Evolutionary conservation across 2,888 invertebrate genomes (phyloP).

Genomic region (Noctua fimbriata): DNA sequence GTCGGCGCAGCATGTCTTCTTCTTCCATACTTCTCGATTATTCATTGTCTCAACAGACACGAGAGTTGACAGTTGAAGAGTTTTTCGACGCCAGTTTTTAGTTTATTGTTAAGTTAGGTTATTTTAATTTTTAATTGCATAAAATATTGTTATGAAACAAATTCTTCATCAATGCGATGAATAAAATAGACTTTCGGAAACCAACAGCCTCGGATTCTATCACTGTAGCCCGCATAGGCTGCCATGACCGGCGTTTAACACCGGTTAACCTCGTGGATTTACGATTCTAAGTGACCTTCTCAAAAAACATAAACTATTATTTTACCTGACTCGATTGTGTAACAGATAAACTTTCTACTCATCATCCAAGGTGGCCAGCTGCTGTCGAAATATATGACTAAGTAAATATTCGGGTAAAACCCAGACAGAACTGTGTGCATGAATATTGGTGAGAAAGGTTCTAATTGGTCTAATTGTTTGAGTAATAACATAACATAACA

Average conservation of each 20-base stretch:
- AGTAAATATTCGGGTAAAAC: slow-evolving; percentile 11
- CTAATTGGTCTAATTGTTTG: slow-evolving; percentile 20
- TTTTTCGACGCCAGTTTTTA: too few relatives aligned
- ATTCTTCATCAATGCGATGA: too few relatives aligned
- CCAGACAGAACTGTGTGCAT: background rate
- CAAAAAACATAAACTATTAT: slow-evolving; percentile 19
- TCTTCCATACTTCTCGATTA: too few relatives aligned
- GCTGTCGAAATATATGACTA: slow-evolving; percentile 33
- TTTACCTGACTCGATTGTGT: slow-evolving; percentile 25
- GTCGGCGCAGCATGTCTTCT: too few relatives aligned
- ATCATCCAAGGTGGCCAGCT: slow-evolving; percentile 14
- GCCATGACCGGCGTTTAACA: slow-evolving; percentile 13
- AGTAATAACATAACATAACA: background rate
- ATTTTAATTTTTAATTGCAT: too few relatives aligned
- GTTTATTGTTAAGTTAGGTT: too few relatives aligned
- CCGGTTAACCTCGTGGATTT: slow-evolving; percentile 16
- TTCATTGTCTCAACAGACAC: too few relatives aligned
- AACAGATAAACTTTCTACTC: slow-evolving; percentile 36
- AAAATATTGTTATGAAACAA: too few relatives aligned
- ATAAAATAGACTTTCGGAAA: background rate
- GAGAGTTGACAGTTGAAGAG: too few relatives aligned
- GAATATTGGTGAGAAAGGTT: background rate
- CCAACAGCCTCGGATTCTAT: background rate
- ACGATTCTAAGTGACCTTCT: slow-evolving; percentile 9
- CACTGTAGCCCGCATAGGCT: background rate